Conservation (phyloP, 2,888 invertebrate species). For the Spodoptera exigua region DNA sequence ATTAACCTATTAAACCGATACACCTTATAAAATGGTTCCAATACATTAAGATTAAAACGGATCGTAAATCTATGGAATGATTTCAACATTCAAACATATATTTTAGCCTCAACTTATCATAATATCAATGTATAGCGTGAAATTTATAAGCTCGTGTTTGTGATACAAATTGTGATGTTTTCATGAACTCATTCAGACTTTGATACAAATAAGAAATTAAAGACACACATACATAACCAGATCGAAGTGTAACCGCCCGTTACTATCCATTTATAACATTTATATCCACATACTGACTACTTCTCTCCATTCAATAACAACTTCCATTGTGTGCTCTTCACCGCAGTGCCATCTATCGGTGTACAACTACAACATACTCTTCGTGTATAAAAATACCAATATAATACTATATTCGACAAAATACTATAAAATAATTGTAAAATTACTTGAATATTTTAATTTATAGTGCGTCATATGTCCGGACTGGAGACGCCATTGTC, state of each 20-base stretch:
- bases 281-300: no score
- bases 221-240: neutral
- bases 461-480: no score
- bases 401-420: conserved; percentile 17
- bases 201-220: no score
- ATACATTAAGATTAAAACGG: no score
- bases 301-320: no score
- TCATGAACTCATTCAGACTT: neutral
- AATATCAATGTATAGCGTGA: neutral
- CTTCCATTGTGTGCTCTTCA: neutral
- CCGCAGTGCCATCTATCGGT: conserved; percentile 5
- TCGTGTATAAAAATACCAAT: neutral
- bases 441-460: conserved; percentile 15
- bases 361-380: conserved; percentile 2
- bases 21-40: no score
- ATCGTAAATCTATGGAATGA: neutral
- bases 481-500: neutral
- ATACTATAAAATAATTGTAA: conserved; percentile 5
- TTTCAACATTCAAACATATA: neutral
- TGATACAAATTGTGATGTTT: conserved; percentile 14
- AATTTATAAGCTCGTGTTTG: conserved; percentile 15
- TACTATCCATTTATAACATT: neutral
- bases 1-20: no score
- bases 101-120: neutral
- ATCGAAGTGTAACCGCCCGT: neutral